Conservation (phyloP, 2,888 invertebrate species). For the Galerucella pusilla region DNA sequence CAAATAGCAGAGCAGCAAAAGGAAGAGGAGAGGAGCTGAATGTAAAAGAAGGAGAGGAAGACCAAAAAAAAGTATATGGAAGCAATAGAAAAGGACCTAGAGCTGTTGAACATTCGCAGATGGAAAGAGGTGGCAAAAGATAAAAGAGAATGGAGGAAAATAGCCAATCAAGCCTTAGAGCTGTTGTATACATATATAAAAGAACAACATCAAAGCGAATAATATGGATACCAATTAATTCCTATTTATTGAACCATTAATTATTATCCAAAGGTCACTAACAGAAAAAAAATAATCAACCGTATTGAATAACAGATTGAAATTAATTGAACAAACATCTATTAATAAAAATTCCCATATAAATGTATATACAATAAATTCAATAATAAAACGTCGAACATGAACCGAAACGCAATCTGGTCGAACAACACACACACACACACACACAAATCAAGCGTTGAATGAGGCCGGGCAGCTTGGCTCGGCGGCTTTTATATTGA, state of each 20-base stretch:
- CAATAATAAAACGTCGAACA: conserved; percentile 29
- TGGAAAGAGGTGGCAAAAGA: too few species aligned
- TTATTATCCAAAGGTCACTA: not conserved
- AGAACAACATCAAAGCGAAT: too few species aligned
- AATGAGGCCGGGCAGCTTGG: conserved; percentile 21
- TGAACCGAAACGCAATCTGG: conserved; percentile 59
- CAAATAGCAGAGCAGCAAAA: too few species aligned
- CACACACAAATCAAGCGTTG: conserved; percentile 56
- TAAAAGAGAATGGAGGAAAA: too few species aligned
- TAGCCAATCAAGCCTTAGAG: too few species aligned
- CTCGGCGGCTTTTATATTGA: conserved; percentile 25
- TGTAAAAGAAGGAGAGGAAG: too few species aligned
- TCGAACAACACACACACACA: too few species aligned
- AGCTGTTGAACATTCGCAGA: too few species aligned
- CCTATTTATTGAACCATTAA: conserved; percentile 17
- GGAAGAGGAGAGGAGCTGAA: too few species aligned
- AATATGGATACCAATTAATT: not conserved
- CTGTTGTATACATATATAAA: too few species aligned
- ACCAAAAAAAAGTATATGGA: too few species aligned
- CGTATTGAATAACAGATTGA: not conserved
- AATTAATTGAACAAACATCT: conserved; percentile 1
- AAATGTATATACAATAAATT: conserved; percentile 18
- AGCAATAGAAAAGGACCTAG: too few species aligned
- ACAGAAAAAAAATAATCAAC: not conserved
- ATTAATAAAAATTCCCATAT: conserved; percentile 17